phyloP scores from a whole-genome alignment of 2,797 vertebrate species.

The Sitta carolinensis region DNA sequence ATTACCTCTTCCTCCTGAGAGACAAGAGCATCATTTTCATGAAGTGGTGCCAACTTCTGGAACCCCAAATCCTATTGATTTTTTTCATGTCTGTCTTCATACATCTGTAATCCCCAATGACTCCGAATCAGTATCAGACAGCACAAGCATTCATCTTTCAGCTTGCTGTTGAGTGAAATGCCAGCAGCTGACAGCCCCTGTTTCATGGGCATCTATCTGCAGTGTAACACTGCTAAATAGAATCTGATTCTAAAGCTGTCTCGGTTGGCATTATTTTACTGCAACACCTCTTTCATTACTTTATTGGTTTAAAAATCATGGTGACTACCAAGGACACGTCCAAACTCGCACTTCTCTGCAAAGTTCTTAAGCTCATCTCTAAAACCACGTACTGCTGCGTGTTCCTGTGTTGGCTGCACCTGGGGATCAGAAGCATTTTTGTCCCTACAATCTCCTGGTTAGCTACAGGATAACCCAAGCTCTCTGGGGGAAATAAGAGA shows the following conservation, averaged over 20 bases:
- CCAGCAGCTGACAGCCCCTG: background rate
- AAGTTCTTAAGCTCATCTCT: background rate
- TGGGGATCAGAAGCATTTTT: background rate
- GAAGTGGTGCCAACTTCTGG: background rate
- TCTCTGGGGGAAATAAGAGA: background rate
- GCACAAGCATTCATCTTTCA: background rate
- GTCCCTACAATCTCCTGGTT: background rate
- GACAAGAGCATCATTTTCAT: background rate
- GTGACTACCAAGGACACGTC: fast-evolving
- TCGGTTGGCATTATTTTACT: background rate
- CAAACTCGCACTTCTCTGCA: background rate
- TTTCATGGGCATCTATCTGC: background rate
- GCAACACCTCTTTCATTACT: background rate
- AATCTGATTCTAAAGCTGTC: background rate
- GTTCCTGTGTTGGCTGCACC: background rate
- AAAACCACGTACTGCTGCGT: background rate
- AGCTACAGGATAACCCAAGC: background rate
- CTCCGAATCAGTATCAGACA: background rate
- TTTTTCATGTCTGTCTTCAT: background rate
- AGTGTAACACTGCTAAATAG: background rate
- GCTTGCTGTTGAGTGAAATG: background rate
- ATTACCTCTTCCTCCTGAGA: background rate
- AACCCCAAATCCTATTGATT: constrained; percentile 11
- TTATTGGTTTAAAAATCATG: background rate
- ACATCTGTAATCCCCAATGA: background rate